Conservation (phyloP, 1,140 invertebrate species). For the Pseudomyrmex gracilis region DNA sequence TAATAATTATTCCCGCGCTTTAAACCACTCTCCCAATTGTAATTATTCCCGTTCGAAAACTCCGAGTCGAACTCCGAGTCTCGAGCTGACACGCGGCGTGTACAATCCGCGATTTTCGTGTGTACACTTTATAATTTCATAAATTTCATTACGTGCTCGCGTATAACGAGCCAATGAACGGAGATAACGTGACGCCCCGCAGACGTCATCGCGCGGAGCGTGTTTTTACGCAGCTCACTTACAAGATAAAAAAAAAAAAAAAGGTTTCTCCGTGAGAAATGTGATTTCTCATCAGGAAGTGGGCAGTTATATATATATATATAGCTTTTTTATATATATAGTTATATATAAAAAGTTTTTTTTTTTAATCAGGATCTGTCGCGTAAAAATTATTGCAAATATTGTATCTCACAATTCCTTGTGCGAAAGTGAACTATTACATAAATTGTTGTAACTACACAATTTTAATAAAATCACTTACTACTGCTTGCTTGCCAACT, state of each 20-base stretch:
- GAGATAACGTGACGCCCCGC: slow-evolving; percentile 14
- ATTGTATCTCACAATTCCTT: slow-evolving; percentile 9
- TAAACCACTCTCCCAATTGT: too few species aligned
- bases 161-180: slow-evolving; percentile 16
- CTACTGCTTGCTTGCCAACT: slow-evolving; percentile 87
- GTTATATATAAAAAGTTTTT: too few species aligned
- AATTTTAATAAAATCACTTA: slow-evolving; percentile 21
- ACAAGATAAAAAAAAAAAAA: neutral
- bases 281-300: neutral
- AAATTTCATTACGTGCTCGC: slow-evolving; percentile 23
- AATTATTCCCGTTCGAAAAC: slow-evolving; percentile 9
- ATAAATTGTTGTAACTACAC: neutral
- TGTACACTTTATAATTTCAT: neutral
- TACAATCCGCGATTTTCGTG: neutral
- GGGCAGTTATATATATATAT: neutral
- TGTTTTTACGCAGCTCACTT: slow-evolving; percentile 11
- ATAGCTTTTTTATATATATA: too few species aligned
- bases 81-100: neutral
- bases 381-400: neutral
- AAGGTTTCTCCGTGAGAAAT: neutral
- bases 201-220: neutral
- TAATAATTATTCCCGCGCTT: neutral
- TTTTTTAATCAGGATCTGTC: slow-evolving; percentile 5
- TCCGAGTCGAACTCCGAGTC: too few species aligned
- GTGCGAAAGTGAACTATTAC: too few species aligned